Evolutionary conservation across 2,797 vertebrate genomes (phyloP).

Genomic region (Bucorvus abyssinicus): DNA sequence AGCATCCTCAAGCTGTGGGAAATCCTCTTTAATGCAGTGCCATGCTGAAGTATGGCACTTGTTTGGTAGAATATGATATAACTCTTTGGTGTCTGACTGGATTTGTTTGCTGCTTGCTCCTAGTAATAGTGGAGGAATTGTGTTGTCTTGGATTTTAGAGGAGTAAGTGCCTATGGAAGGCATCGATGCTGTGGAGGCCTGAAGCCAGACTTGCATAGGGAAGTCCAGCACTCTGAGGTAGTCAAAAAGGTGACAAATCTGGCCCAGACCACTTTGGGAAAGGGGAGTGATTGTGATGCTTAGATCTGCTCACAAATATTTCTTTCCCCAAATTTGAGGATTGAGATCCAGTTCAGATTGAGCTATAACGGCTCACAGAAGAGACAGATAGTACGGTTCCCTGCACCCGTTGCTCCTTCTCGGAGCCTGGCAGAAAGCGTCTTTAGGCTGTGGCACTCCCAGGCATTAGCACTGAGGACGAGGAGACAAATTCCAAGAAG

Average conservation of each 20-base stretch:
- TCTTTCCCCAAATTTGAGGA: background rate
- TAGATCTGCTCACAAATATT: background rate
- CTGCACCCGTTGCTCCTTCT: background rate
- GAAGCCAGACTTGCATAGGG: background rate
- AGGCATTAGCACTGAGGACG: background rate
- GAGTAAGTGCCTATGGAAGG: background rate
- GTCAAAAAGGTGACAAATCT: background rate
- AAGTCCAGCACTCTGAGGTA: background rate
- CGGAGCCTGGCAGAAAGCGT: background rate
- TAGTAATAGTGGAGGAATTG: background rate
- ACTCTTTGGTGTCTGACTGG: background rate
- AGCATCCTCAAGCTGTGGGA: background rate
- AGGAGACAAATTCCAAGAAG: background rate
- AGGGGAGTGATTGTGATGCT: background rate
- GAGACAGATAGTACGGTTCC: background rate
- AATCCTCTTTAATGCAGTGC: background rate
- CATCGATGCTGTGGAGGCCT: background rate
- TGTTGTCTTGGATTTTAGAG: background rate
- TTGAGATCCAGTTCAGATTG: background rate
- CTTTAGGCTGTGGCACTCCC: background rate
- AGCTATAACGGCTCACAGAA: background rate
- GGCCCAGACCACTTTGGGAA: background rate
- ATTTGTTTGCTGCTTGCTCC: background rate
- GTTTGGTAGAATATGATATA: background rate
- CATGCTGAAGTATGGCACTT: background rate